A percentile compares a stretch with the other conserved stretches of the same genome.
phyloP scores from a whole-genome alignment of 2,797 vertebrate species.

The Sarcoramphus papa region DNA sequence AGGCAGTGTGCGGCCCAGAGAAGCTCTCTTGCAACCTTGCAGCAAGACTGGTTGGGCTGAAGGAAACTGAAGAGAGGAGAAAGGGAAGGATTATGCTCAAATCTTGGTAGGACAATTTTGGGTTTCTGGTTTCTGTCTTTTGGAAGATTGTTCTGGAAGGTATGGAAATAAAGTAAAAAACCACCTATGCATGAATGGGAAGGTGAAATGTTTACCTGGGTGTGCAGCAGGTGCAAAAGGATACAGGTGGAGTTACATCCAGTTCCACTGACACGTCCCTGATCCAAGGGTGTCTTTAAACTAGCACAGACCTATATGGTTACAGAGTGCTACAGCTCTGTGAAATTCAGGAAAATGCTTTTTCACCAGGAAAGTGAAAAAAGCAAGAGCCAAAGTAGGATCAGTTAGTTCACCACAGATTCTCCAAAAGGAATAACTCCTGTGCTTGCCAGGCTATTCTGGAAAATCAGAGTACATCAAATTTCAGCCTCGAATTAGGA shows the following conservation, averaged over 20 bases:
- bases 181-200: not conserved
- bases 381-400: not conserved
- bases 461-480: not conserved
- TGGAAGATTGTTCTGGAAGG: not conserved
- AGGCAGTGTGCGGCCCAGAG: rapidly evolving
- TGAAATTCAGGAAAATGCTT: not conserved
- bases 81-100: not conserved
- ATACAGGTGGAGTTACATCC: not conserved
- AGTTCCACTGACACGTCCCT: not conserved
- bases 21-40: not conserved
- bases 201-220: not conserved
- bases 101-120: not conserved
- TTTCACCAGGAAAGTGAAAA: not conserved
- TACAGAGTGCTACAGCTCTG: not conserved
- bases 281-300: not conserved
- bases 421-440: not conserved
- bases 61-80: not conserved
- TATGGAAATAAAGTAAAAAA: not conserved
- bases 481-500: not conserved
- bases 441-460: not conserved
- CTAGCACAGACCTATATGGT: not conserved
- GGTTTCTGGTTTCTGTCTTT: not conserved
- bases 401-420: not conserved
- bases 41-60: not conserved
- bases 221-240: not conserved